Conservation (phyloP, 2,888 invertebrate species). For the Eucriotettix oculatus region DNA sequence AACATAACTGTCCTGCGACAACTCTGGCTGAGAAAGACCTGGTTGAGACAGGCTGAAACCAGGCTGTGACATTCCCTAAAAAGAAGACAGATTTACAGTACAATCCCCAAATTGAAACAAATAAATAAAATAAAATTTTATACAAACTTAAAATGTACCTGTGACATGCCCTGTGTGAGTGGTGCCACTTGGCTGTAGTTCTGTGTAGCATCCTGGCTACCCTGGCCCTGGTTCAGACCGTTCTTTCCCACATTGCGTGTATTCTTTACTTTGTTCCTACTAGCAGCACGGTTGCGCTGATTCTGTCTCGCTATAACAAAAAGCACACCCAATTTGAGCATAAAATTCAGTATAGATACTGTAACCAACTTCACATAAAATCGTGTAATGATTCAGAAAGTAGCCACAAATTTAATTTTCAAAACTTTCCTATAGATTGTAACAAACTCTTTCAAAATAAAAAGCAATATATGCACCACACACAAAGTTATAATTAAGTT, state of each 20-base stretch:
- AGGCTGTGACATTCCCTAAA: conserved; percentile 53
- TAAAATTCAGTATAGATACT: too few species aligned
- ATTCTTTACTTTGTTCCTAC: conserved; percentile 16
- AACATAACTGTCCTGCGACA: conserved; percentile 67
- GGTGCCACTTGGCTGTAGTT: conserved; percentile 35
- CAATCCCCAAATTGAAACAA: neutral
- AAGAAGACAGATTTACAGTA: conserved; percentile 24
- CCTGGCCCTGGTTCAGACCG: conserved; percentile 22
- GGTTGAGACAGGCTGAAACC: conserved; percentile 49
- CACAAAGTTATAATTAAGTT: too few species aligned
- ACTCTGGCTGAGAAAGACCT: conserved; percentile 53
- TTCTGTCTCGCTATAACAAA: conserved; percentile 22
- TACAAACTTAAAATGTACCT: conserved; percentile 13
- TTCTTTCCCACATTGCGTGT: conserved; percentile 8
- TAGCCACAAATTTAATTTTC: too few species aligned
- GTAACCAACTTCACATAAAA: too few species aligned
- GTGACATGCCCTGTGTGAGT: conserved; percentile 30
- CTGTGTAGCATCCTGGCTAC: conserved; percentile 59
- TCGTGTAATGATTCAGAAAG: too few species aligned
- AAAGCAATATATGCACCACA: too few species aligned
- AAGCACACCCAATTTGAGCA: neutral
- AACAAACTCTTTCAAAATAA: too few species aligned
- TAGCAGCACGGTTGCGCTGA: conserved; percentile 30
- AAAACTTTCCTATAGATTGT: too few species aligned
- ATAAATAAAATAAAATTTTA: neutral